Evolutionary conservation across 2,797 vertebrate genomes (phyloP).

Genomic region (Balearica regulorum): DNA sequence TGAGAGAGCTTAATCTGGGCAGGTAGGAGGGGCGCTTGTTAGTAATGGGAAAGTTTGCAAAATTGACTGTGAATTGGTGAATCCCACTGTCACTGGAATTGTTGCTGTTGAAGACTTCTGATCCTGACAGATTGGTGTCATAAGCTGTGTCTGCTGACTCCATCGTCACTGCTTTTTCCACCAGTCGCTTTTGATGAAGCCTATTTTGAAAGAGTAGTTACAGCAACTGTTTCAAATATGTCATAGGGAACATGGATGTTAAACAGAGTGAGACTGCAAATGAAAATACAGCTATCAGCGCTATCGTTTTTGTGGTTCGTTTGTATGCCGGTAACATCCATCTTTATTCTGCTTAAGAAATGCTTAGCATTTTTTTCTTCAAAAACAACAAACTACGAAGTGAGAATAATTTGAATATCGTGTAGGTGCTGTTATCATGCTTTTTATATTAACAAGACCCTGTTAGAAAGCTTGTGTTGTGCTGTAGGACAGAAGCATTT

Average conservation of each 20-base stretch:
- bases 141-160: constrained; percentile 25
- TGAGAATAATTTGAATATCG: neutral
- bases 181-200: neutral
- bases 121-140: constrained; percentile 37
- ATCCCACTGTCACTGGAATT: neutral
- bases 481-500: neutral
- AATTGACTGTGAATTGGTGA: neutral
- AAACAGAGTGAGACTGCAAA: neutral
- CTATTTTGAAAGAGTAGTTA: neutral
- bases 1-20: neutral
- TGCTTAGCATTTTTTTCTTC: neutral
- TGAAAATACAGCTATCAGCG: neutral
- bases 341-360: neutral
- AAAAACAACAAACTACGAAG: neutral
- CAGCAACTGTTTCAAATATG: neutral
- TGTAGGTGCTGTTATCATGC: neutral
- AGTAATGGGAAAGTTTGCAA: neutral
- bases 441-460: neutral
- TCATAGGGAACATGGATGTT: neutral
- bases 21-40: neutral
- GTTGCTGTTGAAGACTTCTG: neutral
- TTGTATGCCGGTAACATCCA: neutral
- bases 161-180: neutral
- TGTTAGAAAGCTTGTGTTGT: neutral
- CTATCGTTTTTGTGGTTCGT: neutral